These are phyloP conservation scores for Drosophila testacea DNA, from an alignment of 2,888 invertebrate species.

Conservation along the genomic window DNA sequence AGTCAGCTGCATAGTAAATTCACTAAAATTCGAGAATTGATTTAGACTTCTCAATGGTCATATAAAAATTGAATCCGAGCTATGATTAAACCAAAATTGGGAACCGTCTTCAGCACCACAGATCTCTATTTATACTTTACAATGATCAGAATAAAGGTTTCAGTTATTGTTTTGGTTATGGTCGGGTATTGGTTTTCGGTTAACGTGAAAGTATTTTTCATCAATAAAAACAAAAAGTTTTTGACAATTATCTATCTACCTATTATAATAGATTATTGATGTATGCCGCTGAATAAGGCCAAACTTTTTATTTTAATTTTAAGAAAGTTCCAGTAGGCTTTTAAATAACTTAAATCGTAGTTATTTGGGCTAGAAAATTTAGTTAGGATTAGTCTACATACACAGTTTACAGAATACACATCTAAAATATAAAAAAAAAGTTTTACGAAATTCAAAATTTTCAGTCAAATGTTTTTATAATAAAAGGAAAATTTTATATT, in stretches of 20 bases:
- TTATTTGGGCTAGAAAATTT: neutral
- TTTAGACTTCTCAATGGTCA: neutral
- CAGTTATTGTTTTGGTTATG: too few relatives aligned
- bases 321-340: neutral
- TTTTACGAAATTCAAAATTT: constrained; percentile 46
- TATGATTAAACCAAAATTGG: neutral
- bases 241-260: too few relatives aligned
- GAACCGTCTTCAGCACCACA: too few relatives aligned
- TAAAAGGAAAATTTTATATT: neutral
- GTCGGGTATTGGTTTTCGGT: too few relatives aligned
- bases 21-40: constrained; percentile 26
- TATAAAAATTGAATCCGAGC: neutral
- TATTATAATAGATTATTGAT: too few relatives aligned
- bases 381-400: constrained; percentile 29
- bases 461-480: constrained; percentile 37
- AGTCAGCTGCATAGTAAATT: constrained; percentile 26
- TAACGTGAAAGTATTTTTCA: too few relatives aligned
- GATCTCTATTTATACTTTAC: too few relatives aligned
- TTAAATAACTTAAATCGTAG: neutral
- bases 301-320: neutral
- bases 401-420: constrained; percentile 34
- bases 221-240: too few relatives aligned
- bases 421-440: constrained; percentile 19
- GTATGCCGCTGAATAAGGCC: too few relatives aligned
- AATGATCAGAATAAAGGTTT: too few relatives aligned